phyloP scores from a whole-genome alignment of 2,797 vertebrate species.

The Girardinus metallicus region DNA sequence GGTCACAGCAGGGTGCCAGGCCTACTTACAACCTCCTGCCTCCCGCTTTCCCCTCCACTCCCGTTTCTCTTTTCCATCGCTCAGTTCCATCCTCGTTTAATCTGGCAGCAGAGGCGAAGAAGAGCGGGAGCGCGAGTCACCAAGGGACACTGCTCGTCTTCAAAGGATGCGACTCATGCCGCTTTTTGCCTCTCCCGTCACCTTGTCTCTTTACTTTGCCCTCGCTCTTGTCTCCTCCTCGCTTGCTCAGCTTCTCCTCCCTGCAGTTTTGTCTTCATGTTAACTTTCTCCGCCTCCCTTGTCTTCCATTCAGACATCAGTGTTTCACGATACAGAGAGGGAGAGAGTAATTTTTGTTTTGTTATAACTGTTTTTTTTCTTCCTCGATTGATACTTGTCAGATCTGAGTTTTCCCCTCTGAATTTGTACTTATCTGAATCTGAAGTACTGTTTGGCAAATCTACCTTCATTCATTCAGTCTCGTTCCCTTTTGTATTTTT shows the following conservation, averaged over 20 bases:
- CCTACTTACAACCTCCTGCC: constrained; percentile 63
- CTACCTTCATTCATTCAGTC: constrained; percentile 15
- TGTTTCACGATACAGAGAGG: constrained; percentile 39
- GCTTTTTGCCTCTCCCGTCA: constrained; percentile 44
- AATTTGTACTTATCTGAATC: constrained; percentile 49
- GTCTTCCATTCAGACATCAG: constrained; percentile 27
- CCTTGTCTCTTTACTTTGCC: constrained; percentile 65
- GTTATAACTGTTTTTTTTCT: constrained; percentile 6
- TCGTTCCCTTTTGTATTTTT: constrained; percentile 25
- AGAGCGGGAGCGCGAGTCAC: constrained; percentile 60
- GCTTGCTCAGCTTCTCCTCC: constrained; percentile 45
- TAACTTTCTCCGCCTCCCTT: constrained; percentile 47
- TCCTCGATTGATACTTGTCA: constrained; percentile 19
- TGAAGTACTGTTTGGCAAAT: constrained; percentile 36
- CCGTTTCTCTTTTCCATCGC: constrained; percentile 46
- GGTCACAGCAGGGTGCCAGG: constrained; percentile 75
- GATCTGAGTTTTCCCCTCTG: constrained; percentile 8
- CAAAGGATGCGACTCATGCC: constrained; percentile 60
- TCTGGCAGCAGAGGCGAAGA: constrained; percentile 62
- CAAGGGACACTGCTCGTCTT: constrained; percentile 69
- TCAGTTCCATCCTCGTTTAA: constrained; percentile 66
- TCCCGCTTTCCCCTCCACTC: constrained; percentile 46
- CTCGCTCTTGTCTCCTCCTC: constrained; percentile 44
- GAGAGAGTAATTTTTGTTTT: constrained; percentile 50
- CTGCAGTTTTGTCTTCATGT: constrained; percentile 64